Conservation (phyloP, 2,888 invertebrate genomes). For the Polyommatus icarus region DNA sequence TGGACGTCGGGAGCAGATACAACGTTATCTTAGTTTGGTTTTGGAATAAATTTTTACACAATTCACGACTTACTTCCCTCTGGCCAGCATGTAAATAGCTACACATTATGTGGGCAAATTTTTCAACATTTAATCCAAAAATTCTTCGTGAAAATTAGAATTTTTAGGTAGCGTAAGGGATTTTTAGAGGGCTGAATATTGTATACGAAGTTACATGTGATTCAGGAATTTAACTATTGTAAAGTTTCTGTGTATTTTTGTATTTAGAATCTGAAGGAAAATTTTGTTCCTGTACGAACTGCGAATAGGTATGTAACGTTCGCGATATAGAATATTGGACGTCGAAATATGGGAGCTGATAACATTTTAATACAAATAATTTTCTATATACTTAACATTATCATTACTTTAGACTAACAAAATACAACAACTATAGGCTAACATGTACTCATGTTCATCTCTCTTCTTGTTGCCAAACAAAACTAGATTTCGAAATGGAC, state of each 20-base stretch:
- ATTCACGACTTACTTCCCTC: not conserved
- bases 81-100: not conserved
- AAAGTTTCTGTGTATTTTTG: too few species aligned
- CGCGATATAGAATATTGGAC: too few species aligned
- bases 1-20: constrained; percentile 3
- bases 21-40: not conserved
- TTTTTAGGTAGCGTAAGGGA: not conserved
- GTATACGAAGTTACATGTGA: not conserved
- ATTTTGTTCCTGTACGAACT: too few species aligned
- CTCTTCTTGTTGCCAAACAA: not conserved
- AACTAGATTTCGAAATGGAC: constrained; percentile 30
- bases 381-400: not conserved
- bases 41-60: not conserved
- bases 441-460: not conserved
- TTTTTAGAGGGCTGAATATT: not conserved
- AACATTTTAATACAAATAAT: not conserved
- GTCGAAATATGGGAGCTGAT: not conserved
- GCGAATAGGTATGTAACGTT: too few species aligned
- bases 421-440: too few species aligned
- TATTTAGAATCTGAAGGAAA: too few species aligned
- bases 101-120: not conserved
- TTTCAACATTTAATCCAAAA: not conserved
- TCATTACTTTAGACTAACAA: too few species aligned
- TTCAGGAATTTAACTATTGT: not conserved
- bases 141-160: not conserved